A percentile compares a stretch with the other conserved stretches of the same genome.
These are phyloP conservation scores for Ochotona curzoniae DNA, from an alignment of 2,113 vertebrate genomes.

Conservation along the genomic window DNA sequence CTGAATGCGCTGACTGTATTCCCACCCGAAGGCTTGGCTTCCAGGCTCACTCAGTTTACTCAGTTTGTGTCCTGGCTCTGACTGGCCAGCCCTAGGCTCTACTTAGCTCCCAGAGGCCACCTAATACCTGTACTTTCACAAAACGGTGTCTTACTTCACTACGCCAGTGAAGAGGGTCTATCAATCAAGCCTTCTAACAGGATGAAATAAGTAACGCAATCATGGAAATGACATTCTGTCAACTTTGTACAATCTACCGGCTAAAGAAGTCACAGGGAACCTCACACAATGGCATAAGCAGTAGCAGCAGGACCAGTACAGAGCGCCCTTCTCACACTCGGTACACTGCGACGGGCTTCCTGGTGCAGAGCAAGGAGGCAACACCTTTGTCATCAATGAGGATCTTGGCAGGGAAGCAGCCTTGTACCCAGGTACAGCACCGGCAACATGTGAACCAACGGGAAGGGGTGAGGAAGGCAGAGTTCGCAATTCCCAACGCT, in stretches of 20 bases:
- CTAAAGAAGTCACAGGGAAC: background rate
- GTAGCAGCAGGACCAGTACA: background rate
- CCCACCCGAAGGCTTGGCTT: background rate
- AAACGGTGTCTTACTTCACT: background rate
- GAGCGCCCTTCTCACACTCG: background rate
- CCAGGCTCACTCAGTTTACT: background rate
- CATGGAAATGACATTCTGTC: background rate
- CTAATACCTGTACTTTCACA: background rate
- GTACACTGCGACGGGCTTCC: background rate
- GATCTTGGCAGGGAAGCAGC: too few relatives aligned
- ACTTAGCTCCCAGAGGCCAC: background rate
- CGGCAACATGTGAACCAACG: too few relatives aligned
- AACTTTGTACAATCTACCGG: background rate
- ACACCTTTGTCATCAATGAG: background rate
- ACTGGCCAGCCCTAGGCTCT: background rate
- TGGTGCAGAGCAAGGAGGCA: background rate
- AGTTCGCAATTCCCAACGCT: background rate
- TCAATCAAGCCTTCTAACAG: background rate
- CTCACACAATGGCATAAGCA: background rate
- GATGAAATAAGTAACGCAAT: background rate
- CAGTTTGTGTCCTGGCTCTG: background rate
- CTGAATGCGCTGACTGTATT: background rate
- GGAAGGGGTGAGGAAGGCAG: background rate
- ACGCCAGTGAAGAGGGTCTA: slow-evolving; percentile 13
- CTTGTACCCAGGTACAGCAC: background rate